Evolutionary conservation across 2,888 invertebrate genomes (phyloP).

Genomic region (Gandaritis pyraliata): DNA sequence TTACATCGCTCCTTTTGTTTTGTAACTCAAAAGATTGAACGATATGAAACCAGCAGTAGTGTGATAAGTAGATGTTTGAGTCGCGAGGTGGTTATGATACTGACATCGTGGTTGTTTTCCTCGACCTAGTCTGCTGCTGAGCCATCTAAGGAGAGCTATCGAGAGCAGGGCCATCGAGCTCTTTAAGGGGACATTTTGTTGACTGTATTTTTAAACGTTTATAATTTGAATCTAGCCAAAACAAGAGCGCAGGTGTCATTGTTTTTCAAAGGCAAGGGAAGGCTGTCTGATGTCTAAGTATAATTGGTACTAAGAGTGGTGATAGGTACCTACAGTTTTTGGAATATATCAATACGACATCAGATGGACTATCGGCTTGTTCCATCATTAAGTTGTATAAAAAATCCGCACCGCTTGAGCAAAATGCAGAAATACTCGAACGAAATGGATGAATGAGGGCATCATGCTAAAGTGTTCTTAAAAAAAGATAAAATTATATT

Average conservation of each 20-base stretch:
- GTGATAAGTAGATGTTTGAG: slow-evolving; percentile 43
- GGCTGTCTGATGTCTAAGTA: neutral
- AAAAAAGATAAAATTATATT: no score
- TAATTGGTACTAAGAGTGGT: no score
- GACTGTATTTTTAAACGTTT: slow-evolving; percentile 49
- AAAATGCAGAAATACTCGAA: neutral
- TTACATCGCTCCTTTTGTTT: slow-evolving; percentile 30
- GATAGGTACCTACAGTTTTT: no score
- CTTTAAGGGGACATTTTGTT: slow-evolving; percentile 72
- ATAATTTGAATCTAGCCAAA: slow-evolving; percentile 5
- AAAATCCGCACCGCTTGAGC: no score
- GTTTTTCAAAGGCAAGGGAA: neutral
- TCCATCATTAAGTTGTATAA: no score
- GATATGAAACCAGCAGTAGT: slow-evolving; percentile 57
- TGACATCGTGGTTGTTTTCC: slow-evolving; percentile 80
- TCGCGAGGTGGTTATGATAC: slow-evolving; percentile 69
- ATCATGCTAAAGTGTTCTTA: no score
- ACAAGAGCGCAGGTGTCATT: neutral
- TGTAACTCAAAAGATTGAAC: slow-evolving; percentile 8
- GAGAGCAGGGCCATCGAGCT: slow-evolving; percentile 81
- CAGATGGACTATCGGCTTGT: no score
- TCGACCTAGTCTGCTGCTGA: slow-evolving; percentile 82
- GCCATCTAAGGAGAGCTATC: slow-evolving; percentile 83
- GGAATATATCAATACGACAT: no score
- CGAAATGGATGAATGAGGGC: neutral